Evolutionary conservation across 2,888 invertebrate species (phyloP).

Genomic region (Morinoia aosen): DNA sequence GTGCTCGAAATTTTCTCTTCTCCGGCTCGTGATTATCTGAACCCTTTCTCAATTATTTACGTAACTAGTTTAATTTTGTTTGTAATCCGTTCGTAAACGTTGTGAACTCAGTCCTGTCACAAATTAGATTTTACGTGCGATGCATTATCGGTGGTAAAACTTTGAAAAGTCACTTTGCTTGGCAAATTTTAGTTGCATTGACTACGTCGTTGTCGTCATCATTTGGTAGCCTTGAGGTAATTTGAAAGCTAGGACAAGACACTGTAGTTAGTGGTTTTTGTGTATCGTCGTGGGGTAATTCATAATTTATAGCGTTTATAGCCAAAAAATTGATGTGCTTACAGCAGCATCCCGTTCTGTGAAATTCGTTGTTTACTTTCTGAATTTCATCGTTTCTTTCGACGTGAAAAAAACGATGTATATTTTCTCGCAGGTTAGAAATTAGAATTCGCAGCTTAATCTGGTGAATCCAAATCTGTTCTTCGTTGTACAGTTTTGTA

Average conservation of each 20-base stretch:
- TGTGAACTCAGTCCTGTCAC: neutral
- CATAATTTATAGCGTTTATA: neutral
- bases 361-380: neutral
- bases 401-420: neutral
- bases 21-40: neutral
- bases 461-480: neutral
- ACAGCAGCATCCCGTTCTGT: neutral
- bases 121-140: neutral
- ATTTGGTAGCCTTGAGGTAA: neutral
- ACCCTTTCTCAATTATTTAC: neutral
- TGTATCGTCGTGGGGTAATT: neutral
- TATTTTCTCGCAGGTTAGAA: neutral
- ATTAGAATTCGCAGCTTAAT: neutral
- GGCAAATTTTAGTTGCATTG: neutral
- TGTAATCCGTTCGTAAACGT: neutral
- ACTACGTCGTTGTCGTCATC: neutral
- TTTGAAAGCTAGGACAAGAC: neutral
- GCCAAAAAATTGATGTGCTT: neutral
- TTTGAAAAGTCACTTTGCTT: neutral
- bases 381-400: neutral
- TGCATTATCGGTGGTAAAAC: neutral
- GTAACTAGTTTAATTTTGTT: neutral
- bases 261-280: neutral
- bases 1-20: neutral
- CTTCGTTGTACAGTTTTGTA: conserved; percentile 37